Evolutionary conservation across 30 jellyfish, hydroid and myxozoan species (phyloP).

Genomic region (Rhopilema esculentum): DNA sequence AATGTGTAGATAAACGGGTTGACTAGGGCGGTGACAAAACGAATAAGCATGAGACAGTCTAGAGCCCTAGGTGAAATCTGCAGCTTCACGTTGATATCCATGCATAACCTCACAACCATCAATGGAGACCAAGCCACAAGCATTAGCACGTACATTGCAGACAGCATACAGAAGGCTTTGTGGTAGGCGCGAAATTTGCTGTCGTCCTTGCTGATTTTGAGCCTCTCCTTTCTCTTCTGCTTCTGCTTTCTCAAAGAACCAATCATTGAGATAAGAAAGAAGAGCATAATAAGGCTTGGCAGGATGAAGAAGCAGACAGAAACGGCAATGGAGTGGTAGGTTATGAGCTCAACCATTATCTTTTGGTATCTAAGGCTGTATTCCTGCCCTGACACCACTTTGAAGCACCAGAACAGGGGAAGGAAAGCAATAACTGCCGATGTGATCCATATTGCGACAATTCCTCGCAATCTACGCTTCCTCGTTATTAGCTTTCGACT

Average conservation of each 20-base stretch:
- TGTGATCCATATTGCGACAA: slow-evolving; percentile 26
- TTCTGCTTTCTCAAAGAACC: slow-evolving; percentile 41
- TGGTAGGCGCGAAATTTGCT: slow-evolving; percentile 45
- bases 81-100: slow-evolving; percentile 43
- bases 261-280: slow-evolving; percentile 55
- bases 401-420: slow-evolving; percentile 74
- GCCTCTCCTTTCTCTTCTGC: slow-evolving; percentile 40
- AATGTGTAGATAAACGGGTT: slow-evolving; percentile 71
- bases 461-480: slow-evolving; percentile 5
- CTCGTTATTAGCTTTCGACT: slow-evolving; percentile 59
- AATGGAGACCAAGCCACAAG: slow-evolving; percentile 77
- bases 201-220: slow-evolving; percentile 44
- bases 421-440: slow-evolving; percentile 49
- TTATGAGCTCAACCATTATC: slow-evolving; percentile 34
- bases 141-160: slow-evolving; percentile 71
- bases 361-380: slow-evolving; percentile 14
- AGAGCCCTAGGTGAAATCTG: slow-evolving; percentile 23
- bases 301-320: slow-evolving; percentile 60
- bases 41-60: slow-evolving; percentile 40
- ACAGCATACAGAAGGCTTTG: slow-evolving; percentile 65
- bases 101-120: slow-evolving; percentile 63
- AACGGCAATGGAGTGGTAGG: slow-evolving; percentile 61
- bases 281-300: slow-evolving; percentile 64
- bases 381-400: slow-evolving; percentile 50
- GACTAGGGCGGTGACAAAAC: slow-evolving; percentile 65